Base-by-base conservation (phyloP, 2,888 invertebrate genomes). In the Blastobasis adustella region DNA sequence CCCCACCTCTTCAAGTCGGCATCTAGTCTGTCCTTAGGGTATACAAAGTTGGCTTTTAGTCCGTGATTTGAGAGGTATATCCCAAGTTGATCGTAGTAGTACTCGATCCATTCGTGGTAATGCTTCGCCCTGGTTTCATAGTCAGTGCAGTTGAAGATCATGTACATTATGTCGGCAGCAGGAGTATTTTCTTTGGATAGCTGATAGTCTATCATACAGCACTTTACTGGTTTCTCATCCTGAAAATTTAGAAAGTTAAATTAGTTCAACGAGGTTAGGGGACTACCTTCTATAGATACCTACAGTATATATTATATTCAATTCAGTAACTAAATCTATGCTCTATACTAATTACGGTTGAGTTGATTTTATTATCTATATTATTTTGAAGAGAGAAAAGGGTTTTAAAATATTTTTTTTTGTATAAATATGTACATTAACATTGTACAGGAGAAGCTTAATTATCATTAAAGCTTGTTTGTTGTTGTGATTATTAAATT, bases 11-110 rank as follows among this genome's bases (percentile, higher is more conserved):
- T 66, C 8, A 73, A 44, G 47, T 74, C 73, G 37, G 55, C 58
- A 46, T 73, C 66, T 9, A 73, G 52, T 48, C 65, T 62, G 4
- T 69, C 69, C 52, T 57, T 69, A 0, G 75, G 64, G 50, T 66
- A 73, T 0, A 64, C 43, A 2, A 47, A 43, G 39, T 57, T 64
- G 0, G 60, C 65, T 54, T 71, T 67, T 0, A 73, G 58, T 5
- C 63, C 65, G 41, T 60, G 64, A 37, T 64, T 56, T 1, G 52
- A 45, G 5, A 74, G 41, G 5, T 0, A 1, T 5, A 41, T 42
- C 10, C 10, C 41, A 5, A 52, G 37, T 10, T 52, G 10, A 1
- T 10, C n/a, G 38, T 52, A 45, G n/a, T 52, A 52, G 51, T 45
- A 40, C n/a, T 49, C 49, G 41, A 49, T 45, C 49, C 49, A 49